Evolutionary conservation across 2,113 vertebrate genomes (phyloP).

Genomic region (Laterallus jamaicensis): DNA sequence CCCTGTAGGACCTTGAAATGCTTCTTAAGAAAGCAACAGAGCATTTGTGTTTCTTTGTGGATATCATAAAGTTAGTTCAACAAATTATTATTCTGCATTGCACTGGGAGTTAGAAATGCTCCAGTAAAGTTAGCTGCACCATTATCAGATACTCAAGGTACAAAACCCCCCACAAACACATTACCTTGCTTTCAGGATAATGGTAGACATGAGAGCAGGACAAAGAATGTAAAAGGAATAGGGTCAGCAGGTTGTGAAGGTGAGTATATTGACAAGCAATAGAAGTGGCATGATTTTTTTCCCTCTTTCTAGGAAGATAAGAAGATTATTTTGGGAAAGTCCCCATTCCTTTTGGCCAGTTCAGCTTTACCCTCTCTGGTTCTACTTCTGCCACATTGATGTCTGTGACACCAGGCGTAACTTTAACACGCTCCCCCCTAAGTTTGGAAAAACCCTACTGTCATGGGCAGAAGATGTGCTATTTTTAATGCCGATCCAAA

Average conservation of each 20-base stretch:
- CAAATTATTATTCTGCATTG: background rate
- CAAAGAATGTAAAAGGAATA: background rate
- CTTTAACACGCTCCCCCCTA: rapidly evolving
- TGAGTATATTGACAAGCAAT: background rate
- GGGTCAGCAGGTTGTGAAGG: background rate
- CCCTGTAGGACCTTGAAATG: background rate
- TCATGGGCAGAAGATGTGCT: background rate
- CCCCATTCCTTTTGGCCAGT: background rate
- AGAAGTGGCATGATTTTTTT: background rate
- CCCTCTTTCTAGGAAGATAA: background rate
- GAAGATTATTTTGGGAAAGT: background rate
- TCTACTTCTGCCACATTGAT: background rate
- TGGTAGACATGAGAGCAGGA: background rate
- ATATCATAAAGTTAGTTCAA: background rate
- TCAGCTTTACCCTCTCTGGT: background rate
- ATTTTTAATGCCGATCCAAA: background rate
- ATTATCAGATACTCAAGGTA: background rate
- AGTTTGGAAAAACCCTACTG: background rate
- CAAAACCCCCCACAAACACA: rapidly evolving
- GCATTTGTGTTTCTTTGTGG: background rate
- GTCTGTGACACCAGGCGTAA: background rate
- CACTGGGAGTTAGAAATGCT: background rate
- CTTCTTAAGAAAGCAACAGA: background rate
- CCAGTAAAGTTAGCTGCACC: background rate
- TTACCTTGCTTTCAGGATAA: background rate